Percentiles rank a stretch among this genome's conserved stretches.
Evolutionary conservation across 2,113 vertebrate species (phyloP).

Genomic region (Seriola rivoliana): DNA sequence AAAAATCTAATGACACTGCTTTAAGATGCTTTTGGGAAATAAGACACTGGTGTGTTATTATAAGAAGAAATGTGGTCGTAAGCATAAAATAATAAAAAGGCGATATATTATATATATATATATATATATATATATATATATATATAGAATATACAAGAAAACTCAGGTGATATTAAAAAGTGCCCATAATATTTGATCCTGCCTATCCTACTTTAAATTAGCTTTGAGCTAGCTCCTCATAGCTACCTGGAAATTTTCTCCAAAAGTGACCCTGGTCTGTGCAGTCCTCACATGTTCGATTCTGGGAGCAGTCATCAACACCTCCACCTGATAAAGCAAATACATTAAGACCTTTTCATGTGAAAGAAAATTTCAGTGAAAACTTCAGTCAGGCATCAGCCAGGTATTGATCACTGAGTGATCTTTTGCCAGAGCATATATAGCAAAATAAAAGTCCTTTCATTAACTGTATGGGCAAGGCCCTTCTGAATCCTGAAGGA

Average conservation of each 20-base stretch:
- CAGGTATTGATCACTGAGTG: neutral
- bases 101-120: no score
- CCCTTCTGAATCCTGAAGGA: neutral
- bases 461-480: neutral
- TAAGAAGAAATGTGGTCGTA: neutral
- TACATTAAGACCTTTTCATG: neutral
- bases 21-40: no score
- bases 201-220: neutral
- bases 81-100: no score
- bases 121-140: no score
- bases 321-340: slow-evolving; percentile 76
- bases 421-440: neutral
- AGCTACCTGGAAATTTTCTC: slow-evolving; percentile 83
- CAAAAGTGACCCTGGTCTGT: slow-evolving; percentile 78
- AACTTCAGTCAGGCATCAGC: neutral
- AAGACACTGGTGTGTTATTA: neutral
- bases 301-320: slow-evolving; percentile 85
- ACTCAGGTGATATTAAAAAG: neutral
- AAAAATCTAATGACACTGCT: no score
- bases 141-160: neutral
- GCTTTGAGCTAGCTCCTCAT: neutral
- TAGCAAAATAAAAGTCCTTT: neutral
- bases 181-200: neutral
- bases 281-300: slow-evolving; percentile 80
- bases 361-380: neutral